Base-by-base conservation (phyloP, 2,888 invertebrate genomes). In the Chloroclysta siterata region DNA sequence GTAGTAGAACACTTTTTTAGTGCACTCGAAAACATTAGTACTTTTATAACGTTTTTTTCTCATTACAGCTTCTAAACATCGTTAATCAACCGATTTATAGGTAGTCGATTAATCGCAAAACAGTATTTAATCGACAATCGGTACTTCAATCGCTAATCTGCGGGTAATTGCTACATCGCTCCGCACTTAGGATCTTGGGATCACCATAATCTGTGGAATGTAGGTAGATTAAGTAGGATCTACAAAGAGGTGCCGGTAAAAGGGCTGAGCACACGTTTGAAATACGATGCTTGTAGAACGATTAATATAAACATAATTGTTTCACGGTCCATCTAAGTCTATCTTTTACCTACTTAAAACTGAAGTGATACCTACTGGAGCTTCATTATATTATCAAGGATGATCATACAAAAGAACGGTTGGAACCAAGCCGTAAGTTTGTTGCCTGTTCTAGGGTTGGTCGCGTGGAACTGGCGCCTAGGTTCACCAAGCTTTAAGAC, bases 51-150 rank as follows among this genome's bases (percentile, higher is more conserved):
- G 7, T 22, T 7, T 53, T 50, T 29, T 15, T 42, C 42, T 29
- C 28, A 29, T 36, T 22, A 17, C 14, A 57, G 33, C 56, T 22
- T 22, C 57, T 46, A 57, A 53, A 42, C 64, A 64, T 56, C 60
- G 60, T 63, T 64, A 69, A 66, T 69, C 68, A 65, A 62, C 10
- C 53, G 56, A 66, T 69, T 68, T 66, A 66, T 58, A 42, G 51
- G 51, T 15, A 15, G 14, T 29, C 62, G 28, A 57, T 59, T 55
- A 63, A 59, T 59, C 54, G 48, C 17, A 28, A 63, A 47, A 51
- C 62, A 36, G 44, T 22, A 52, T 29, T 55, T 68, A 68, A 69
- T 66, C 58, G 62, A 10, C 11, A 60, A 41, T 64, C 58, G 60
- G 63, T 55, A 67, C 63, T 67, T 67, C 44, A 51, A 59, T 59